A percentile compares a stretch with the other conserved stretches of the same genome.
Conservation (phyloP, 2,888 invertebrate genomes). For the Clunio marinus region DNA sequence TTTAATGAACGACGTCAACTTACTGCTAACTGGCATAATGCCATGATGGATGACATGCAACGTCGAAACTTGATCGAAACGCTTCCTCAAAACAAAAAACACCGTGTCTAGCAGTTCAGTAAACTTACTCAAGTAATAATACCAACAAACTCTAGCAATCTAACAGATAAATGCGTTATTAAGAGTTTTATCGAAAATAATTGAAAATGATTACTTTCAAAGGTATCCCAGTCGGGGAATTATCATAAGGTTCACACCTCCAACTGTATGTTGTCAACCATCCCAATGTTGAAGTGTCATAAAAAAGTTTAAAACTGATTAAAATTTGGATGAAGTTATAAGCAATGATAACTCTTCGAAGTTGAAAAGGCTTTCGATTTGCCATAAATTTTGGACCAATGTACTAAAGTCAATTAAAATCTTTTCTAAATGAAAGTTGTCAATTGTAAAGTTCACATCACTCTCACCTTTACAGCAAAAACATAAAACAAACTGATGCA, state of each 20-base stretch:
- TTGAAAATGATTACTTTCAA: not conserved
- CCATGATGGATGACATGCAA: conserved; percentile 27
- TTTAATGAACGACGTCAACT: not conserved
- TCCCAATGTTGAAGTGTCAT: conserved; percentile 55
- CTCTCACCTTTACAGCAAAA: not conserved
- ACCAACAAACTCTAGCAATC: conserved; percentile 31
- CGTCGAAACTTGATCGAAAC: conserved; percentile 21
- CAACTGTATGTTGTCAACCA: conserved; percentile 60
- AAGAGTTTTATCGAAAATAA: not conserved
- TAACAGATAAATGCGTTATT: not conserved
- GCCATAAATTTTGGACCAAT: conserved; percentile 25
- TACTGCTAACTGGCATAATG: conserved; percentile 17
- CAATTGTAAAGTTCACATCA: too few relatives aligned
- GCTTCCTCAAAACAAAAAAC: conserved; percentile 21
- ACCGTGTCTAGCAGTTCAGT: conserved; percentile 29
- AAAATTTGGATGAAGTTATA: conserved; percentile 48
- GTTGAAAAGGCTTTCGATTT: conserved; percentile 16
- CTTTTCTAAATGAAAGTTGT: too few relatives aligned
- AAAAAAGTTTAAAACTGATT: conserved; percentile 68
- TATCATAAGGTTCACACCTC: conserved; percentile 61
- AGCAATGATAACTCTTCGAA: not conserved
- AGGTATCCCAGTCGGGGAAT: conserved; percentile 45
- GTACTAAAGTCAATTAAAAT: too few relatives aligned
- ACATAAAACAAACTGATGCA: not conserved
- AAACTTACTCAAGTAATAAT: conserved; percentile 34